Conservation (phyloP, 2,113 vertebrate species). For the Spheniscus mendiculus region DNA sequence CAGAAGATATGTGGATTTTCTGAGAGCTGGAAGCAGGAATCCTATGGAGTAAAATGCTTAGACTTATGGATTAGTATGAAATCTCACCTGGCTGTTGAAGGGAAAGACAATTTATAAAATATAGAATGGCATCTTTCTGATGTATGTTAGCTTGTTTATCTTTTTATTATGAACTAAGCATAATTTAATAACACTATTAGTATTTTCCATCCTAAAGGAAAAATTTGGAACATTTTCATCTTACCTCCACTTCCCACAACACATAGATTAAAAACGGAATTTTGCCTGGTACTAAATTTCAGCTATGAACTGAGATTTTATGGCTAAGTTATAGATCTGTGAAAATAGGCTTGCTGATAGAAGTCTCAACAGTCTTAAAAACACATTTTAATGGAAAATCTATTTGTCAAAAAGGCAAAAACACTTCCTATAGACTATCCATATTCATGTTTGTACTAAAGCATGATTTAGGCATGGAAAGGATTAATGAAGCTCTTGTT, state of each 20-base stretch:
- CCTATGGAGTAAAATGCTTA: not conserved
- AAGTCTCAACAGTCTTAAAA: constrained; percentile 20
- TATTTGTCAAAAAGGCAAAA: not conserved
- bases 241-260: not conserved
- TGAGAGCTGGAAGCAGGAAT: not conserved
- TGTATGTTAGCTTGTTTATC: not conserved
- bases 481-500: not conserved
- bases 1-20: not conserved
- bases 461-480: not conserved
- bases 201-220: not conserved
- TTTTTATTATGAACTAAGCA: not conserved
- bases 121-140: not conserved
- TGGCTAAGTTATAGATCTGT: not conserved
- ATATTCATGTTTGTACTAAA: constrained; percentile 27
- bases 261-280: not conserved
- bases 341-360: not conserved
- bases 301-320: constrained; percentile 38
- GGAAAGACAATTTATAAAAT: not conserved
- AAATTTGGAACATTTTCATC: not conserved
- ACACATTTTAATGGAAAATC: constrained; percentile 10
- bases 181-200: not conserved
- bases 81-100: not conserved
- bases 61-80: not conserved
- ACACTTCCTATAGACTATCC: constrained; percentile 34
- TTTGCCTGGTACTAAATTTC: constrained; percentile 43